Base-by-base conservation (phyloP, 2,797 vertebrate genomes). In the Rallus crepitans region DNA sequence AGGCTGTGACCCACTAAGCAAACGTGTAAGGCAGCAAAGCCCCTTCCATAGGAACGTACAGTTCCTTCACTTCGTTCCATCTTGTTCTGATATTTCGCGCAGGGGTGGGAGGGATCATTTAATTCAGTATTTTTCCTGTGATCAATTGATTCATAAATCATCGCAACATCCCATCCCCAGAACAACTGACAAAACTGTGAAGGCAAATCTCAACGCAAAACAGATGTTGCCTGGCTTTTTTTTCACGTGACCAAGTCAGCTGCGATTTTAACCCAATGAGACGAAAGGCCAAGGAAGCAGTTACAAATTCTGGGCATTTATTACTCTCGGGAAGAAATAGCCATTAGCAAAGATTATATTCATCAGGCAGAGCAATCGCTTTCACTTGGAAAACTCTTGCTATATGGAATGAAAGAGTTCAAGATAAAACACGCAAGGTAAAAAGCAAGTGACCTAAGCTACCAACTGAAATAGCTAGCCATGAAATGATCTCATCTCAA, bases 171-270 rank as follows among this genome's bases (percentile, higher is more conserved):
- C 57, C 19, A 1, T 85, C 60, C 35, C 33, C 70, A 84, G 65
- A 81, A 91, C 50, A 95, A 91, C 65, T 71, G 61, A 83, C 85
- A 86, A 50, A 81, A 72, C 60, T 21, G 39, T n/a, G 70, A 83
- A 66, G 6, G 60, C 86, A 87, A 75, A 87, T 75, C 35, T 59
- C 64, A 96, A 82, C 23, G 88, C 40, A 86, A 92, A 96, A 17
- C 85, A 90, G 84, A 95, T 91, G 87, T 66, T 86, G 76, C 55
- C 28, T 65, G 1, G 19, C 47, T 45, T 93, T 92, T 83, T 86
- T 87, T 80, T 56, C 57, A 75, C 3, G 15, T 31, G 21, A 86
- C 53, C 1, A 2, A 87, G 24, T 37, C 85, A 61, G 42, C 52
- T 69, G 52, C 1, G 11, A 71, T 88, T 96, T 93, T 59, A 92